Evolutionary conservation across 2,797 vertebrate genomes (phyloP), one percentile per base, ranked within the genome.

Genomic region (Xerus rutilus): DNA sequence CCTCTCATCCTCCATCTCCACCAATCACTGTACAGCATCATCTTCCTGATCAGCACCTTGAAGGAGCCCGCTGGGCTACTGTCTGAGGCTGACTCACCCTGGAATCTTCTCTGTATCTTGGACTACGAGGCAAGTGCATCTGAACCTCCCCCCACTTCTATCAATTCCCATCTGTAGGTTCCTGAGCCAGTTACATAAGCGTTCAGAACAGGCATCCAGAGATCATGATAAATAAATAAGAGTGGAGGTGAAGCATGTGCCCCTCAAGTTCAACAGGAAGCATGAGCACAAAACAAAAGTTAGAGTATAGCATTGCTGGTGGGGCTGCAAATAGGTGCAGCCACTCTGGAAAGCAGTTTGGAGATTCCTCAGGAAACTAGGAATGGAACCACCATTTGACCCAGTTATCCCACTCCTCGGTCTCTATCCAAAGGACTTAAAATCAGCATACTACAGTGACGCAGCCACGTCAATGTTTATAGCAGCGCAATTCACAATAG

Each of bases 51-150:
- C 3, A 1, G 30, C 4, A 10, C 64, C 30, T 21, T 17, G 39
- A 84, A 47, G 17, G 54, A 69, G 47, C 20, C 25, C 69, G 65
- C 28, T 39, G 21, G n/a, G 39, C 47, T 5, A 7, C 30, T n/a
- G 17, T 2, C 57, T 35, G 69, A 30, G 69, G 45, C 64, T 28
- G 62, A 81, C 20, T 28, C 35, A 35, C 4, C 17, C 1, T 39
- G 64, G 93, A 85, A 45, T 21, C 28, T 30, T 73, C 54, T 43
- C 25, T 15, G 52, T 4, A 23, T 28, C 70, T 28, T 65, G 12
- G 0, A 1, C 6, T 14, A 32, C 47, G 4, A 0, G 28, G 86
- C 13, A 28, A 39, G 35, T 0, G 18, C 59, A 35, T 5, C 4
- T 20, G 12, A 54, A 35, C 3, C 15, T n/a, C 5, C 1, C 18